phyloP scores from a whole-genome alignment of 1,140 invertebrate species.

The Drosophila guanche region DNA sequence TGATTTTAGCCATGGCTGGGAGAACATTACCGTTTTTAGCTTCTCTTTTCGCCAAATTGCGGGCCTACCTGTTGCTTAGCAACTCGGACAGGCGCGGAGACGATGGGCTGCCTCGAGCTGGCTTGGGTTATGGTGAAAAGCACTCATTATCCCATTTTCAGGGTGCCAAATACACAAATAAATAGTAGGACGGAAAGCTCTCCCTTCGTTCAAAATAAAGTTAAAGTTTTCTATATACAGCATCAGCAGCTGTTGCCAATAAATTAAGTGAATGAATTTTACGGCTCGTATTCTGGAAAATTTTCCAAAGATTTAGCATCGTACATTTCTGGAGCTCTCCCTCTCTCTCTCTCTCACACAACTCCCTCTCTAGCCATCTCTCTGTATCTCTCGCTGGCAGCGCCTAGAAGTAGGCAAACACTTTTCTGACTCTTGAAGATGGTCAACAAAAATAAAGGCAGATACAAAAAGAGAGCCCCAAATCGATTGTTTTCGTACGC shows the following conservation, averaged over 20 bases:
- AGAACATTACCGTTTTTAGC: conserved; percentile 1
- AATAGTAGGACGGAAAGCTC: too few species aligned
- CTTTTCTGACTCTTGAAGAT: conserved; percentile 15
- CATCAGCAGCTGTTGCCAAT: conserved; percentile 32
- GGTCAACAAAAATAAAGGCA: not conserved
- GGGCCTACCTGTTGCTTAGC: conserved; percentile 78
- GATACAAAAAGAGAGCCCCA: too few species aligned
- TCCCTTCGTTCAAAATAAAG: not conserved
- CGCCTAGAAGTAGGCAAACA: not conserved
- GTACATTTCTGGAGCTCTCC: too few species aligned
- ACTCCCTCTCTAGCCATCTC: too few species aligned
- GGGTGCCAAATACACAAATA: conserved; percentile 18
- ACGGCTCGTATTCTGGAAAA: not conserved
- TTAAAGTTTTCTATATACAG: not conserved
- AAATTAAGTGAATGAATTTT: conserved; percentile 12
- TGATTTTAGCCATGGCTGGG: conserved; percentile 8
- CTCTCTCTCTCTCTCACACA: too few species aligned
- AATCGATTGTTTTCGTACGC: conserved; percentile 29
- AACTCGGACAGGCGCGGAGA: conserved; percentile 43
- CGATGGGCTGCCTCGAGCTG: conserved; percentile 30
- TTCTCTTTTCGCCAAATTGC: conserved; percentile 40
- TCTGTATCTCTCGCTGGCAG: too few species aligned
- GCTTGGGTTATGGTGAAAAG: conserved; percentile 19
- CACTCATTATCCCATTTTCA: conserved; percentile 33
- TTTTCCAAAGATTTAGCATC: too few species aligned